Conservation (phyloP, 2,797 vertebrate species). For the Melanotaenia pygmaea region DNA sequence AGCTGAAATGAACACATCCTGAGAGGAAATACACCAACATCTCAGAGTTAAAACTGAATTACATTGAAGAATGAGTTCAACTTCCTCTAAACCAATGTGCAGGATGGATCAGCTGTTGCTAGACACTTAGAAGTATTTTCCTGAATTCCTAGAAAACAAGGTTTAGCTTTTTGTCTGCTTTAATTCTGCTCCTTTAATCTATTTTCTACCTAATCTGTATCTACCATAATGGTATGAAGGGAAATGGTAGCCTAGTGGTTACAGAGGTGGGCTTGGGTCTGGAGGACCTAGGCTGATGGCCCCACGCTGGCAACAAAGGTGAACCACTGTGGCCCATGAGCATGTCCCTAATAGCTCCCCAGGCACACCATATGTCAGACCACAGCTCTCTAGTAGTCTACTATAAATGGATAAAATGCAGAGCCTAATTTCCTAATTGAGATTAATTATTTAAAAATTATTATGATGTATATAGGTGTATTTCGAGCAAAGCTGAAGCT, state of each 20-base stretch:
- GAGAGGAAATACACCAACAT: background rate
- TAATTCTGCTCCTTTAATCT: background rate
- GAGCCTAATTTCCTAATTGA: background rate
- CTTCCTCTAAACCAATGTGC: background rate
- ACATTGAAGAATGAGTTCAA: background rate
- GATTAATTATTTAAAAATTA: too few species aligned
- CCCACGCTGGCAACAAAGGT: background rate
- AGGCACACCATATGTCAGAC: too few species aligned
- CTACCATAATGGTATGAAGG: background rate
- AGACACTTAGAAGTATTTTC: background rate
- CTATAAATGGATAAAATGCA: background rate
- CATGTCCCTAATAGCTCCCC: background rate
- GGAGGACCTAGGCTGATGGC: background rate
- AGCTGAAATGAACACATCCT: background rate
- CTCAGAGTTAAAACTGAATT: background rate
- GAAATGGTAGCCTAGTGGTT: background rate
- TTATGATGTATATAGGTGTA: slow-evolving; percentile 8
- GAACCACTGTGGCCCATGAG: background rate
- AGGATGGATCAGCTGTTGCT: background rate
- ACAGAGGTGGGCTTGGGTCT: background rate
- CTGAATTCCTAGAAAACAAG: too few species aligned
- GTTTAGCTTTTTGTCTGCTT: background rate
- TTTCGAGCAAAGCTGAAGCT: slow-evolving; percentile 44
- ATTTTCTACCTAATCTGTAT: background rate
- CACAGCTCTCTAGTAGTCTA: background rate